Base-by-base conservation (phyloP, 2,888 invertebrate species). In the Malthinus flaveolus region DNA sequence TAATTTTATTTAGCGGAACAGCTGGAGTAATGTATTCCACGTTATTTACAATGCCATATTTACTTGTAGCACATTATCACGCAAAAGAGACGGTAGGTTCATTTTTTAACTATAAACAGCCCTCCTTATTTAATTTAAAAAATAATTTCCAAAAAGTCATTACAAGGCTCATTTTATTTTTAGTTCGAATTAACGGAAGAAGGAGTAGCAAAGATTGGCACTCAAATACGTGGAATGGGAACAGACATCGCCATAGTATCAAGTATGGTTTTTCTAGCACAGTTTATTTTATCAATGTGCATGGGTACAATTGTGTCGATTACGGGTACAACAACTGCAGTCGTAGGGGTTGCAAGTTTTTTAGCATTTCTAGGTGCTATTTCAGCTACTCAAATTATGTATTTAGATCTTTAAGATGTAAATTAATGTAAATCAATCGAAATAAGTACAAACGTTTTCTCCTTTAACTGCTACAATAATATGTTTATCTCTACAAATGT, bases 1-100 rank as follows among this genome's bases (percentile, higher is more conserved):
- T 95, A 0, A 87, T 95, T 37, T 74, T 95, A 36, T 93, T 95
- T 77, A 95, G 96, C 65, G 93, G 95, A 86, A 90, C 94, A 0
- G 95, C 97, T 1, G 97, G 97, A 1, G 89, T 97, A 45, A 95
- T 97, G 95, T 97, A 97, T 79, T 95, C 97, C 9, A 97, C 97
- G 0, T 84, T 97, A 23, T 97, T 97, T 79, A 97, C 97, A 7
- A 94, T 97, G 94, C 97, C 97, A 1, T 97, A 96, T 74, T 81
- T 97, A 33, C 82, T 97, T 51, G 87, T 97, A 31, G 97, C 97
- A 4, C 92, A 94, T 75, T 97, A 97, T 76, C 97, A 97, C 75
- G 89, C 93, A n/a, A 88, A 87, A 59, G 90, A 92, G 69, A 88
- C 86, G 82, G 97, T 95, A 82, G 85, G 85, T 72, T 55, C 9